Evolutionary conservation across 2,888 invertebrate genomes (phyloP).

Genomic region (Tholera decimalis): DNA sequence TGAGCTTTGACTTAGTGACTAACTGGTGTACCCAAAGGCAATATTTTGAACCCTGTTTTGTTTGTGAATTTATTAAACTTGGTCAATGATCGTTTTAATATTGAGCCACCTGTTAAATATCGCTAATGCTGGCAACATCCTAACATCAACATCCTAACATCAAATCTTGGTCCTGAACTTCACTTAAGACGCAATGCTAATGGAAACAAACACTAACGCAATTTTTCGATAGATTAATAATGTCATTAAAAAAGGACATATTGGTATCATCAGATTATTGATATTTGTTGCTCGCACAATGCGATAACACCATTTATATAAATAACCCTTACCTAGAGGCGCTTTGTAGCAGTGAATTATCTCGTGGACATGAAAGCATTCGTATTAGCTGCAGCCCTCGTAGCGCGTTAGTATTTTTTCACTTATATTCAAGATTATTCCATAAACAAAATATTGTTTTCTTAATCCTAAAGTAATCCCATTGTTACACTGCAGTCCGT

Average conservation of each 20-base stretch:
- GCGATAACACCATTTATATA: conserved; percentile 43
- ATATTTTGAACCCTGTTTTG: not conserved
- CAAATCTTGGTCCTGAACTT: not conserved
- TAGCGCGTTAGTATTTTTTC: conserved; percentile 69
- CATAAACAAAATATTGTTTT: no score
- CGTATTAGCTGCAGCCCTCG: conserved; percentile 66
- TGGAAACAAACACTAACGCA: not conserved
- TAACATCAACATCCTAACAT: not conserved
- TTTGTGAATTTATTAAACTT: not conserved
- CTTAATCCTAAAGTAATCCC: no score
- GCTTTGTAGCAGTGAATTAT: conserved; percentile 2
- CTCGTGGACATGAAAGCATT: conserved; percentile 70
- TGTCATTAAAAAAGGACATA: conserved; percentile 1
- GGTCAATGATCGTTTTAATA: not conserved
- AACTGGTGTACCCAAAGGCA: not conserved
- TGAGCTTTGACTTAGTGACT: not conserved
- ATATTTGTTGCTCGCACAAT: not conserved
- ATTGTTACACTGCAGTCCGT: no score
- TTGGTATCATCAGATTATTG: conserved; percentile 16
- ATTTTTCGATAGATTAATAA: conserved; percentile 8
- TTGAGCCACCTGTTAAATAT: not conserved
- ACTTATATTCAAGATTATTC: not conserved
- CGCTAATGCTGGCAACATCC: not conserved
- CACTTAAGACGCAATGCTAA: no score
- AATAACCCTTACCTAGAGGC: conserved; percentile 18